A percentile compares a stretch with the other conserved stretches of the same genome.
Conservation (phyloP, 2,113 vertebrate genomes). For the Oryzias javanicus region DNA sequence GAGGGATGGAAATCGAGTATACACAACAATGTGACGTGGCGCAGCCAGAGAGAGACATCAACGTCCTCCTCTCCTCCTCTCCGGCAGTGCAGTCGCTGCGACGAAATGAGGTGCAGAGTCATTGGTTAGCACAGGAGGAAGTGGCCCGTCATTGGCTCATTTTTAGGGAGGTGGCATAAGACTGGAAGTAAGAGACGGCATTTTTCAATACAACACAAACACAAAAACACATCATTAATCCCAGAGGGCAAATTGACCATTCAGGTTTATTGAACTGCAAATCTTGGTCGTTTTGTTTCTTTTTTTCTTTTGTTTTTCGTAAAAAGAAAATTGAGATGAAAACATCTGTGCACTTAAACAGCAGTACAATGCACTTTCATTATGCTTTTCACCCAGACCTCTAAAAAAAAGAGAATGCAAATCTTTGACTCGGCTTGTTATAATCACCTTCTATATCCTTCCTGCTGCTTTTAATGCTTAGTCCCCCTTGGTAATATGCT, state of each 20-base stretch:
- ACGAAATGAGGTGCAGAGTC: slow-evolving; percentile 33
- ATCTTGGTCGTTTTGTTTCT: neutral
- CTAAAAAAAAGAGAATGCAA: too few species aligned
- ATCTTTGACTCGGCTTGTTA: slow-evolving; percentile 8
- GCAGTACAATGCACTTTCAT: neutral
- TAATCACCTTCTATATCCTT: slow-evolving; percentile 24
- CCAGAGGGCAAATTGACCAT: neutral
- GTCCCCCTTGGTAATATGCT: slow-evolving; percentile 45
- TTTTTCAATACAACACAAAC: neutral
- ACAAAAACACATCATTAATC: too few species aligned
- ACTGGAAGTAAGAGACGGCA: slow-evolving; percentile 20
- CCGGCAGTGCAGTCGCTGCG: slow-evolving; percentile 52
- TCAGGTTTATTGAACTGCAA: slow-evolving; percentile 10
- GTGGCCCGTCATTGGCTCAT: slow-evolving; percentile 58
- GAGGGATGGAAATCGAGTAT: slow-evolving; percentile 64
- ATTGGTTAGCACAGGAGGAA: slow-evolving; percentile 59
- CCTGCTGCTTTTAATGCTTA: slow-evolving; percentile 37
- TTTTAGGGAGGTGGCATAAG: slow-evolving; percentile 56
- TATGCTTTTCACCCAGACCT: neutral
- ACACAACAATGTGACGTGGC: slow-evolving; percentile 69
- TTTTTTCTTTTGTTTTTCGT: too few species aligned
- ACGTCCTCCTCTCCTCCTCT: slow-evolving; percentile 46
- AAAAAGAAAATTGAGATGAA: neutral
- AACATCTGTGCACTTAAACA: slow-evolving; percentile 6
- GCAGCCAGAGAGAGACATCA: slow-evolving; percentile 67